Base-by-base conservation (phyloP, 2,888 invertebrate species). In the Adela reaumurella region DNA sequence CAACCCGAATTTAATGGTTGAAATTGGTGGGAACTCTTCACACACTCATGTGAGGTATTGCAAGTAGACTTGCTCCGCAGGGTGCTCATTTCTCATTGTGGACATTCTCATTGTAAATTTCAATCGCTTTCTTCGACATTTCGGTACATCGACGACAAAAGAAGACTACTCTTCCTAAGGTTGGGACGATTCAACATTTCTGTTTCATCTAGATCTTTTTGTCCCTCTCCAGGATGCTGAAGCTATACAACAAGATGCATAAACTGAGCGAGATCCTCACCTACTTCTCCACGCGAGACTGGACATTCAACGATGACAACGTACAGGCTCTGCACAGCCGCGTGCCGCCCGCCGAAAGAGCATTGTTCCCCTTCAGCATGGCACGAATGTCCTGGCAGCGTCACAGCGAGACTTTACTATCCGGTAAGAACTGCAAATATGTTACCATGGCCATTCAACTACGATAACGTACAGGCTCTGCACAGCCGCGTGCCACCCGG, bases 281-380 rank as follows among this genome's bases (percentile, higher is more conserved):
- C 57, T 93, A 90, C 67, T 95, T 94, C 71, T 86, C 90, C 2
- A 86, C 81, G 11, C 83, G 86, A 53, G 85, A 90, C 53, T 95
- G 94, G 93, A 70, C 72, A 19, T 90, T 91, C 61, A 67, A 76
- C 1, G 86, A 86, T 52, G 68, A 73, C n/a, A 85, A 85, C 45
- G 81, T 87, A 0, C 67, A 79, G 16, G 62, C 60, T 2, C 72
- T 92, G 59, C 82, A 86, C 76, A 63, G 65, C 1, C 78, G 81
- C 0, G 60, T 91, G 48, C 72, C 82, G 0, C 67, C 67, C 0
- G 68, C 68, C 6, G 91, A 90, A 59, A 74, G 77, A 49, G 69
- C 81, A 17, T 67, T 85, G 3, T 92, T 90, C 61, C 83, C 86
- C 17, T 92, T 91, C 66, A 87, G 86, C 62, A 82, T 92, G 54